Base-by-base conservation (phyloP, 2,797 vertebrate genomes). In the Rhinoraja longicauda region DNA sequence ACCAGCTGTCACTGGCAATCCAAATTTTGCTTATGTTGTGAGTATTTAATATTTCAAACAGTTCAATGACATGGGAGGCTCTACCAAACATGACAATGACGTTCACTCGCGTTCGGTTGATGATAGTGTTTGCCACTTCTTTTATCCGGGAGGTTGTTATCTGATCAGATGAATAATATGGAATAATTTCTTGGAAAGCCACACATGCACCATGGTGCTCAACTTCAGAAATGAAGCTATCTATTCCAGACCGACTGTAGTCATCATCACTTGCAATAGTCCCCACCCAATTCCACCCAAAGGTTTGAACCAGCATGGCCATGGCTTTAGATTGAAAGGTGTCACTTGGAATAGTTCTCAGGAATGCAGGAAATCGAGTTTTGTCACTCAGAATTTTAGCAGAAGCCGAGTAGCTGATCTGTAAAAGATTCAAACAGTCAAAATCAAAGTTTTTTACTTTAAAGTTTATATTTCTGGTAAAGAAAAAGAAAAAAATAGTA, bases 1-100 rank as follows among this genome's bases (percentile, higher is more conserved):
- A 98, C 98, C 98, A 99, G 79, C 95, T 97, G 94, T 98, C 97
- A 92, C 97, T 98, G 53, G 97, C 98, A 94, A 99, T 95, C 98
- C 98, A 98, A 12, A 97, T 94, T 94, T 97, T 97, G 75, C 94
- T 96, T 93, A 97, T 95, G 0, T 95, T 96, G 73, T 13, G 95
- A 81, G 94, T 93, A 93, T 93, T 94, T 70, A 94, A 98, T 94
- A 95, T 96, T 79, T 94, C 76, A 94, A 97, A 98, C 6, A 99
- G 93, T 86, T 93, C 82, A 59, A 93, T 94, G 95, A 98, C 97
- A 15, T 97, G 97, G 93, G 94, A 93, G 13, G 97, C 94, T 79
- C 96, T 97, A 93, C 97, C 95, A 93, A 98, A 99, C 0, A 97
- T 97, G 88, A 98, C 96, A 12, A 97, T 97, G 93, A 98, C 97